phyloP scores from a whole-genome alignment of 2,888 invertebrate species.

The Mimumesa dahlbomi region DNA sequence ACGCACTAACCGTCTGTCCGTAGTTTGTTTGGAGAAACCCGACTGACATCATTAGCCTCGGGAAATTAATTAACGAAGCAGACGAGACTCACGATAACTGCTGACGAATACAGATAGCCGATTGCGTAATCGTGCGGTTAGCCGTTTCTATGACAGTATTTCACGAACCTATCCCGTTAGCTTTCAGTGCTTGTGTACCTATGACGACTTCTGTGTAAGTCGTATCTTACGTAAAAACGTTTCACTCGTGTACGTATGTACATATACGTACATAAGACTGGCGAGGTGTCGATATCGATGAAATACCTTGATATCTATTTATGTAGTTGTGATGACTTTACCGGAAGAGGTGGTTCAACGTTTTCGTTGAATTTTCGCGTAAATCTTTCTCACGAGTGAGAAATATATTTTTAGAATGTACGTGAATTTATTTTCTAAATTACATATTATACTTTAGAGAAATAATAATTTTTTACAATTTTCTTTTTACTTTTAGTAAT shows the following conservation, averaged over 20 bases:
- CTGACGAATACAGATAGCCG: conserved; percentile 38
- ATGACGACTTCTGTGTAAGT: not conserved
- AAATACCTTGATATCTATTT: not conserved
- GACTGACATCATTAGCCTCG: conserved; percentile 42
- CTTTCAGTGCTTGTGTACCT: conserved; percentile 35
- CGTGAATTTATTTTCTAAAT: no score
- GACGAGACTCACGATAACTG: conserved; percentile 34
- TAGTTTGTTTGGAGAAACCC: conserved; percentile 42
- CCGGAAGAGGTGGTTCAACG: not conserved
- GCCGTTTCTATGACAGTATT: conserved; percentile 19
- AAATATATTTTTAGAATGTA: no score
- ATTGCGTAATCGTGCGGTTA: conserved; percentile 46
- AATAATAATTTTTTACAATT: no score
- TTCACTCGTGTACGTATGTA: no score
- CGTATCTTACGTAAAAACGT: not conserved
- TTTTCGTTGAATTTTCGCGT: no score
- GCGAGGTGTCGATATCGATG: not conserved
- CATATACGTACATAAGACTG: no score
- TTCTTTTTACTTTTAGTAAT: no score
- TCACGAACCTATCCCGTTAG: conserved; percentile 27
- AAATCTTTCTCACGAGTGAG: no score
- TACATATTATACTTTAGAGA: no score
- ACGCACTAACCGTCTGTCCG: conserved; percentile 16
- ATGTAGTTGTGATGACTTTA: not conserved
- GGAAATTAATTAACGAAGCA: conserved; percentile 56